Conservation (phyloP, 2,797 vertebrate species). For the Smutsia gigantea region DNA sequence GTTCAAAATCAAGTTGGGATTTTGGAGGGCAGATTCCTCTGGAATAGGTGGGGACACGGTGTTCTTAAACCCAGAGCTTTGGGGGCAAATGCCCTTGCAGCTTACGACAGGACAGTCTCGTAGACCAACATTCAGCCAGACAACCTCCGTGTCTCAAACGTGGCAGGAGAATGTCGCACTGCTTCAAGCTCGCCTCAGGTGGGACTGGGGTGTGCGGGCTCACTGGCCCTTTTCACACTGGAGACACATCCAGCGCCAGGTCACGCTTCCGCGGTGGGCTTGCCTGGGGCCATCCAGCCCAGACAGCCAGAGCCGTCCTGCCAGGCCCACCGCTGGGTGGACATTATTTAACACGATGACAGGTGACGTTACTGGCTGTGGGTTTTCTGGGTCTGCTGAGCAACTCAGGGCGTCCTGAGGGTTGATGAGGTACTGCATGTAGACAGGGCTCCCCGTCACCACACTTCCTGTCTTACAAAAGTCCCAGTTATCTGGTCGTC, state of each 20-base stretch:
- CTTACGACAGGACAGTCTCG: fast-evolving
- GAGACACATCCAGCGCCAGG: fast-evolving
- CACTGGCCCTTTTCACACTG: fast-evolving
- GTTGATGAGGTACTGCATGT: fast-evolving
- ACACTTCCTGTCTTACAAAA: background rate
- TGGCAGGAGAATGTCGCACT: fast-evolving
- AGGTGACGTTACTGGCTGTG: background rate
- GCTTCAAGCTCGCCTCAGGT: background rate
- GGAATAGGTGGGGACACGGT: conserved; percentile 28
- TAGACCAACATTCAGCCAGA: fast-evolving
- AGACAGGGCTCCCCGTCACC: fast-evolving
- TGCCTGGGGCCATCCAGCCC: background rate
- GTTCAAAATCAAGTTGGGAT: conserved; percentile 75
- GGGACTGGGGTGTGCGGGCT: background rate
- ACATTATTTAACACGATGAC: background rate
- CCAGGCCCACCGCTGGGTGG: fast-evolving
- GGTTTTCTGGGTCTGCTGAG: background rate
- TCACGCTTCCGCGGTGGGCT: background rate
- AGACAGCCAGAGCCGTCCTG: background rate
- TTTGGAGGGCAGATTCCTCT: conserved; percentile 68
- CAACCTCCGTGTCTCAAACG: fast-evolving
- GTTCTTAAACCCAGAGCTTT: conserved; percentile 46
- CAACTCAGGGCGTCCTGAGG: background rate
- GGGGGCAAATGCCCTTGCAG: background rate
- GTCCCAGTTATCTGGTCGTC: background rate